Evolutionary conservation across 2,797 vertebrate species (phyloP), one percentile per base, ranked within the genome.

Genomic region (Dicrostonyx torquatus): DNA sequence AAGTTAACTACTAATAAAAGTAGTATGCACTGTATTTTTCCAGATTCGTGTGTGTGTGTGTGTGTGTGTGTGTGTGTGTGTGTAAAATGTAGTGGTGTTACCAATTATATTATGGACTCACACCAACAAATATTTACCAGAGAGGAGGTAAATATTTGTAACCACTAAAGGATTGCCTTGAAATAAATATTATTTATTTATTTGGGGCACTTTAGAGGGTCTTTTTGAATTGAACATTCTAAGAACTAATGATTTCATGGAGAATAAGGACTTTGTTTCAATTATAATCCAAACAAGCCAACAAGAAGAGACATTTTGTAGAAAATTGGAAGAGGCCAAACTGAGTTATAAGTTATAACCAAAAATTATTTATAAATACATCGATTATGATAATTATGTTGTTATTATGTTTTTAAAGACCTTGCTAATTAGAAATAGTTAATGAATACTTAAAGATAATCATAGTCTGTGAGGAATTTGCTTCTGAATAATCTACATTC

Each of bases 131-230:
- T 79, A 70, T 92, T 89, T 94, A 58, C 17, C 88, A 91, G 40
- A 90, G 29, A 48, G 3, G 2, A 77, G 24, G 14, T 66, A 26
- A 92, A 84, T n/a, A 86, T 68, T 90, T 90, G 60, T 90, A 93
- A 90, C 89, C 93, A 66, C 34, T 88, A 26, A 86, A 78, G 17
- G 93, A 90, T 64, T 90, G 6, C 2, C 60, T 40, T 91, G 22
- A 87, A 94, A 37, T 90, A 91, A 86, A 87, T 66, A 88, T 60
- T 45, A 90, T 76, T 94, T 90, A 31, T 83, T 95, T 40, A 66
- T 34, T 70, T 11, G 76, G 15, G 58, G 78, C 26, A 94, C 70
- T 89, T 93, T 73, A 75, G 80, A 13, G 15, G 37, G 58, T 50
- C n/a, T 14, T 92, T 90, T 62, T 70, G 0, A 75, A 24, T 48